phyloP scores from a whole-genome alignment of 1,140 invertebrate genomes.

The Maconellicoccus hirsutus region DNA sequence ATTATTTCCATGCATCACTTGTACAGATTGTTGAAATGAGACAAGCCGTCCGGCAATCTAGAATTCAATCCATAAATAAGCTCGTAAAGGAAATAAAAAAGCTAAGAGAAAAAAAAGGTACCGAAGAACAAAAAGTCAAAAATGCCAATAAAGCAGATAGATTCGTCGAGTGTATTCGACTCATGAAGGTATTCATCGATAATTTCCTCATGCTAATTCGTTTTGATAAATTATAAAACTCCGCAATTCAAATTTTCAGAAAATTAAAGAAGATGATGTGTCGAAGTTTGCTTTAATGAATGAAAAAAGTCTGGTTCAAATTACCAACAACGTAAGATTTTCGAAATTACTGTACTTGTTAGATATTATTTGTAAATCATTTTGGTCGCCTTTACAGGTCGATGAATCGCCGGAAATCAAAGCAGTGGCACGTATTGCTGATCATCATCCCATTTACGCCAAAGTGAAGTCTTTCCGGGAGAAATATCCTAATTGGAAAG shows the following conservation, averaged over 20 bases:
- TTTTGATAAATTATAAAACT: neutral
- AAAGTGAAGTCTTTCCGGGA: conserved; percentile 6
- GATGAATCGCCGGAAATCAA: conserved; percentile 12
- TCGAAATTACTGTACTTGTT: neutral
- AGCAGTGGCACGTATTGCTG: conserved; percentile 8
- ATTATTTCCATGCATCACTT: neutral
- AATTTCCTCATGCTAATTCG: neutral
- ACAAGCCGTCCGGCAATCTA: conserved; percentile 19
- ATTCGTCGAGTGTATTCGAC: conserved; percentile 18
- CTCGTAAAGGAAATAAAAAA: conserved; percentile 14
- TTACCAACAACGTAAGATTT: neutral
- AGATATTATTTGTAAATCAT: too few species aligned
- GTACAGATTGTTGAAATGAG: conserved; percentile 26
- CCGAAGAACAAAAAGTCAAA: conserved; percentile 24
- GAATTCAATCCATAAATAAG: conserved; percentile 23
- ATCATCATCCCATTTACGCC: neutral
- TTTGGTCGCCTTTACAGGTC: neutral
- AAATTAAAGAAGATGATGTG: conserved; percentile 23
- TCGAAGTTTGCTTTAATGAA: conserved; percentile 23
- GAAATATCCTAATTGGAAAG: conserved; percentile 13
- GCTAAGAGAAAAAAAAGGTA: conserved; percentile 24
- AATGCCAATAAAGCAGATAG: conserved; percentile 25
- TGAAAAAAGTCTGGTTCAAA: neutral
- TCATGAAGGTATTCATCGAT: conserved; percentile 24
- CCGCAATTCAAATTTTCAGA: neutral